A percentile compares a stretch with the other conserved stretches of the same genome.
Conservation (phyloP, 2,888 invertebrate genomes). For the Caenorhabditis sp. region DNA sequence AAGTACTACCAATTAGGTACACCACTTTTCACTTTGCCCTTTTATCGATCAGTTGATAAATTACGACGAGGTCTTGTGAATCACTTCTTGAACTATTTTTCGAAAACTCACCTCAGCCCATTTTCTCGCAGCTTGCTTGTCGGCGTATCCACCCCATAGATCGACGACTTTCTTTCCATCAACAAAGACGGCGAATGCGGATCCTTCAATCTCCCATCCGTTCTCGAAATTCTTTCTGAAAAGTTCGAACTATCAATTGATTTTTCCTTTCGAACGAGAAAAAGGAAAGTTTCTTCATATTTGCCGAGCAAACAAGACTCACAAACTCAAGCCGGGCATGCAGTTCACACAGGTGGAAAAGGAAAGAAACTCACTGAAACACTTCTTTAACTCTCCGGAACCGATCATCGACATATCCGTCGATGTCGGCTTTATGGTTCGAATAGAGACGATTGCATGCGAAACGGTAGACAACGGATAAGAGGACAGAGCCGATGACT, state of each 20-base stretch:
- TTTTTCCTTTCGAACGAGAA: constrained; percentile 2
- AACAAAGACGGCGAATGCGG: constrained; percentile 68
- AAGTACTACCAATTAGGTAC: constrained; percentile 24
- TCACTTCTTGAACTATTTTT: no score
- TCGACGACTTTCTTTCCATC: constrained; percentile 76
- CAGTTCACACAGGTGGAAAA: constrained; percentile 20
- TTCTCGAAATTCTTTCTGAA: constrained; percentile 74
- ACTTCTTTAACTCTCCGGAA: constrained; percentile 63
- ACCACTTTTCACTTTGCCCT: background rate
- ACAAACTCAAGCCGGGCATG: constrained; percentile 35
- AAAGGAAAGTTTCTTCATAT: constrained; percentile 14
- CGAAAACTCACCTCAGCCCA: constrained; percentile 65
- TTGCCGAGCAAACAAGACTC: constrained; percentile 40
- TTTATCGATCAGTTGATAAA: background rate
- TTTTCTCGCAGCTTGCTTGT: constrained; percentile 67
- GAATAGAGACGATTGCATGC: constrained; percentile 58
- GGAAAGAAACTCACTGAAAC: constrained; percentile 61
- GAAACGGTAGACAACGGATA: constrained; percentile 49
- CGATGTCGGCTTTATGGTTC: constrained; percentile 57
- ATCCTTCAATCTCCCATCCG: constrained; percentile 75
- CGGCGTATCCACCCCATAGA: constrained; percentile 76
- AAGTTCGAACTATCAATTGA: constrained; percentile 10
- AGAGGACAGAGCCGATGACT: constrained; percentile 15
- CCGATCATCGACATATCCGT: constrained; percentile 54
- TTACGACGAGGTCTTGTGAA: no score